Evolutionary conservation across 1,140 invertebrate genomes (phyloP).

Genomic region (Drosophila setifemur): DNA sequence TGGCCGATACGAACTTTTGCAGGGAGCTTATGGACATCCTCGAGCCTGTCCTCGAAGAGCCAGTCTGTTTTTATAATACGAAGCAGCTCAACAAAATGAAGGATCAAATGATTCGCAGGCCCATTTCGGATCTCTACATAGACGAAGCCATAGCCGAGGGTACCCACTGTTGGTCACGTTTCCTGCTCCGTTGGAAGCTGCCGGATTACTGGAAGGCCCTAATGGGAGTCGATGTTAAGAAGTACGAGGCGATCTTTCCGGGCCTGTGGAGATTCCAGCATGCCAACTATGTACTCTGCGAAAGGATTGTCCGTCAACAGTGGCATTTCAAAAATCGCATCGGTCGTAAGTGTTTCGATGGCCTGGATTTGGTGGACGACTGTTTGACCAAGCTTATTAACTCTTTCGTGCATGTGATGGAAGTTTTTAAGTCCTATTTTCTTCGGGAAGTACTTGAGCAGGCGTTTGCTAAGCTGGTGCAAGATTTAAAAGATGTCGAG

Average conservation of each 20-base stretch:
- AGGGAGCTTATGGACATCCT: constrained; percentile 23
- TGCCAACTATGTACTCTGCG: constrained; percentile 38
- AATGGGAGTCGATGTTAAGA: neutral
- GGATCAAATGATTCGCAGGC: neutral
- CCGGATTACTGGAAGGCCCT: constrained; percentile 17
- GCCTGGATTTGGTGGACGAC: neutral
- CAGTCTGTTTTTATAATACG: neutral
- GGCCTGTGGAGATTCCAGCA: constrained; percentile 48
- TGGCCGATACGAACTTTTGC: constrained; percentile 32
- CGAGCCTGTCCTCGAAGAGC: constrained; percentile 26
- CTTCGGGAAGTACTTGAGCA: constrained; percentile 3
- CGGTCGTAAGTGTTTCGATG: neutral
- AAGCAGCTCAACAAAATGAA: constrained; percentile 14
- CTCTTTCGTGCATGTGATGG: constrained; percentile 5
- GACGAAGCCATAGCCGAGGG: neutral
- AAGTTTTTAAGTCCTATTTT: constrained; percentile 18
- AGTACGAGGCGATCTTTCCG: constrained; percentile 18
- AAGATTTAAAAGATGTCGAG: neutral
- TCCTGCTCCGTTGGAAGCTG: constrained; percentile 24
- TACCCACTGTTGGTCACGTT: constrained; percentile 34
- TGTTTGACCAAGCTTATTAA: constrained; percentile 11
- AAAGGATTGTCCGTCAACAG: constrained; percentile 16
- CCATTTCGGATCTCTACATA: constrained; percentile 17
- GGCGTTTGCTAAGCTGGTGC: neutral
- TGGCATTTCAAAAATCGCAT: constrained; percentile 1